phyloP scores from a whole-genome alignment of 2,113 vertebrate genomes.

The Hipposideros armiger region DNA sequence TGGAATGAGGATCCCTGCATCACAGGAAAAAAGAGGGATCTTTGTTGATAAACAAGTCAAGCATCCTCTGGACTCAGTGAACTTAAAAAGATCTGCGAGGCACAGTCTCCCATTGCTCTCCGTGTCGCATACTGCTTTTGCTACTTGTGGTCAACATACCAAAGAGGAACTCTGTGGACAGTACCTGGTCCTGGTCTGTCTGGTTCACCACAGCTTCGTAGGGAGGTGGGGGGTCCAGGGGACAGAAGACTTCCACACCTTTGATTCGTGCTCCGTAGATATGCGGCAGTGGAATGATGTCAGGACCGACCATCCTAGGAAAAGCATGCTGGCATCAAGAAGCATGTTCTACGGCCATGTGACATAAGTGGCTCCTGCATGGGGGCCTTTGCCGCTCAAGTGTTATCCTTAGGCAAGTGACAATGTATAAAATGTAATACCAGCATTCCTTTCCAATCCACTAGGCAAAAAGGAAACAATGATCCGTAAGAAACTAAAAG shows the following conservation, averaged over 20 bases:
- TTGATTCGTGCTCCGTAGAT: constrained; percentile 89
- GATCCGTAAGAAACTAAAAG: neutral
- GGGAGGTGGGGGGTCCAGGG: constrained; percentile 90
- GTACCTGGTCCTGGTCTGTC: constrained; percentile 86
- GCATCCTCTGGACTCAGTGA: neutral
- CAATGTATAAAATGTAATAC: neutral
- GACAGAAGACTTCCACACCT: constrained; percentile 91
- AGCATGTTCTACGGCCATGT: too few species aligned
- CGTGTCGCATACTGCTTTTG: neutral
- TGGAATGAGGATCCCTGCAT: constrained; percentile 74
- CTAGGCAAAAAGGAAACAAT: neutral
- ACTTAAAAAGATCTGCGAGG: neutral
- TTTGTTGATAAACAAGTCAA: neutral
- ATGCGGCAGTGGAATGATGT: constrained; percentile 89
- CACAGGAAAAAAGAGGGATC: constrained; percentile 40
- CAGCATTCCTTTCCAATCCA: neutral
- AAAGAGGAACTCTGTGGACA: neutral
- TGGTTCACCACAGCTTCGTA: constrained; percentile 88
- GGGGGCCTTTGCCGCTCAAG: neutral
- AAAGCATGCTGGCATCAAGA: neutral
- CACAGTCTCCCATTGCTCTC: neutral
- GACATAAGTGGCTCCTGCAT: accelerated
- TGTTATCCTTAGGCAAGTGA: neutral
- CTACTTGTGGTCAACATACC: neutral
- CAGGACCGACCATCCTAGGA: constrained; percentile 86